A percentile compares a stretch with the other conserved stretches of the same genome.
Conservation (phyloP, 1,140 invertebrate species). For the Drosophila grimshawi region DNA sequence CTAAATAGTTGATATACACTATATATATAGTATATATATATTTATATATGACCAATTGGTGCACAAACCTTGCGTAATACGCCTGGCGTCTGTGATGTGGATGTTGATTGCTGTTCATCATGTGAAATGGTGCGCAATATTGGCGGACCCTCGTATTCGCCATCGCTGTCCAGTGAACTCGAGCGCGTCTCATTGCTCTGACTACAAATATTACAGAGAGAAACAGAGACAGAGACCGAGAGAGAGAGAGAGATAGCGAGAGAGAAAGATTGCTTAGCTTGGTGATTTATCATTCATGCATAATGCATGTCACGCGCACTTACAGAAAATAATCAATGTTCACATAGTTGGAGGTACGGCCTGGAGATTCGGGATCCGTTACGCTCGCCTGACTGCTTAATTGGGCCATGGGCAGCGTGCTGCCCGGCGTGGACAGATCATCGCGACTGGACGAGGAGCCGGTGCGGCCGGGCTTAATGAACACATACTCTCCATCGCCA, state of each 20-base stretch:
- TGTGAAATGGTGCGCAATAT: constrained; percentile 80
- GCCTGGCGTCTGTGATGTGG: constrained; percentile 77
- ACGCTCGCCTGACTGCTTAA: constrained; percentile 81
- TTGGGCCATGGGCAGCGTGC: constrained; percentile 85
- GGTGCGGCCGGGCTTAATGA: constrained; percentile 88
- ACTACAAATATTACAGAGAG: constrained; percentile 45
- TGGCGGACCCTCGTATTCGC: constrained; percentile 80
- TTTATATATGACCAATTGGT: not conserved
- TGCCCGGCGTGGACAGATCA: constrained; percentile 87
- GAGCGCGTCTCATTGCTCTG: constrained; percentile 84
- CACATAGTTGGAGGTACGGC: constrained; percentile 92
- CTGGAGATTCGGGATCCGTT: constrained; percentile 89
- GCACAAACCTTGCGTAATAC: constrained; percentile 78
- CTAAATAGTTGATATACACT: not conserved
- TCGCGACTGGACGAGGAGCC: constrained; percentile 87
- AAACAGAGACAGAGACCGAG: not conserved
- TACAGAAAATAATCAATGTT: constrained; percentile 96
- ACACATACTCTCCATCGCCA: constrained; percentile 91
- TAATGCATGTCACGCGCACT: constrained; percentile 75
- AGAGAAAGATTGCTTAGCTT: not conserved
- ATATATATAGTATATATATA: too few relatives aligned
- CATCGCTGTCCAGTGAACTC: constrained; percentile 85
- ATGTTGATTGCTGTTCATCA: constrained; percentile 62
- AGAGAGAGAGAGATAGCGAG: not conserved
- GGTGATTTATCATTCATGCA: not conserved